Evolutionary conservation across 2,888 invertebrate species (phyloP).

Genomic region (Ectropis crepuscularia): DNA sequence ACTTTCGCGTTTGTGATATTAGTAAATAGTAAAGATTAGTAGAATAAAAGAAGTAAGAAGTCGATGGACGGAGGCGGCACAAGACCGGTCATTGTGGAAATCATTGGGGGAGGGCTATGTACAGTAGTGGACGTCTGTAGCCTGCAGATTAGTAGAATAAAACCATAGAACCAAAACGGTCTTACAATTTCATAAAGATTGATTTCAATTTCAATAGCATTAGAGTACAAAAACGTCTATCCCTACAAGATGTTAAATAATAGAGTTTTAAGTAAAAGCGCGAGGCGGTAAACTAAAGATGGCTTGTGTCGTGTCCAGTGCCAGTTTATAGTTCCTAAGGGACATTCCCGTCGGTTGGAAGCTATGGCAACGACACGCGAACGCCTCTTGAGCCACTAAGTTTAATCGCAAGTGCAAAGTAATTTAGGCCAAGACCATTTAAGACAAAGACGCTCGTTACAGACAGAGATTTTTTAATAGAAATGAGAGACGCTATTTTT

Average conservation of each 20-base stretch:
- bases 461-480: conserved; percentile 35
- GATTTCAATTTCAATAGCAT: conserved; percentile 36
- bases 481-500: conserved; percentile 10
- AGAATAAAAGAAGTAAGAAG: too few relatives aligned
- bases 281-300: conserved; percentile 21
- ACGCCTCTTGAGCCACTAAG: conserved; percentile 50
- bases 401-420: conserved; percentile 53
- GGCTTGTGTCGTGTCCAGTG: conserved; percentile 48
- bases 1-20: too few relatives aligned
- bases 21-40: too few relatives aligned
- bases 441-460: conserved; percentile 42
- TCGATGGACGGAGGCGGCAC: too few relatives aligned
- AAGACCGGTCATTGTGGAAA: too few relatives aligned
- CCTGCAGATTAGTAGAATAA: too few relatives aligned
- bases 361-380: conserved; percentile 49
- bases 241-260: conserved; percentile 43
- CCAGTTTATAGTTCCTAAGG: conserved; percentile 50
- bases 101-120: too few relatives aligned
- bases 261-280: conserved; percentile 34
- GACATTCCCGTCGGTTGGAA: conserved; percentile 47
- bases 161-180: too few relatives aligned
- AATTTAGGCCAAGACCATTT: conserved; percentile 49
- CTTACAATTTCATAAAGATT: conserved; percentile 30
- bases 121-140: too few relatives aligned
- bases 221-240: conserved; percentile 33